A percentile compares a stretch with the other conserved stretches of the same genome.
Conservation (phyloP, 2,113 vertebrate species). For the Electrona antarctica region DNA sequence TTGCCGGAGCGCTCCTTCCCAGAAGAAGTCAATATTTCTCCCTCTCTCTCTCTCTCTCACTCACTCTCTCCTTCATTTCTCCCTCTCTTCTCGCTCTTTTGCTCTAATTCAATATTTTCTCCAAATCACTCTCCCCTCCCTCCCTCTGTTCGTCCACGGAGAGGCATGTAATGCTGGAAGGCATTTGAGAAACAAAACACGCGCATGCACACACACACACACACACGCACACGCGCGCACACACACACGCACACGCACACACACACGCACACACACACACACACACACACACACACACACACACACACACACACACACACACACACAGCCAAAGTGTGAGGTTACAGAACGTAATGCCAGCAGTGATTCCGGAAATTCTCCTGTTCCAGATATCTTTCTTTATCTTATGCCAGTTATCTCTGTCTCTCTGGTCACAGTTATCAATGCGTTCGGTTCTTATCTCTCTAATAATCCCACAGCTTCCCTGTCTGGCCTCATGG, state of each 20-base stretch:
- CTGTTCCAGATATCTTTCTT: neutral
- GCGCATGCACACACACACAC: constrained; percentile 3
- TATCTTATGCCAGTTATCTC: neutral
- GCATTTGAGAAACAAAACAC: constrained; percentile 19
- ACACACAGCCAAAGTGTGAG: too few relatives aligned
- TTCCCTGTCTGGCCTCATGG: too few relatives aligned
- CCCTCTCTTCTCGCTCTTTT: constrained; percentile 10
- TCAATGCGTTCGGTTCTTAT: too few relatives aligned
- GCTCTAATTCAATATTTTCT: constrained; percentile 39
- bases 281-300: too few relatives aligned
- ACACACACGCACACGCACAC: neutral
- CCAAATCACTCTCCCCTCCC: constrained; percentile 44
- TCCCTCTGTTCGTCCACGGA: too few relatives aligned
- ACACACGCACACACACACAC: too few relatives aligned
- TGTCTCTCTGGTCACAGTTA: neutral
- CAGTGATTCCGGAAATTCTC: neutral
- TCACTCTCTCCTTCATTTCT: neutral
- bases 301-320: too few relatives aligned
- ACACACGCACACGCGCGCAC: constrained; percentile 12
- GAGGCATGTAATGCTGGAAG: constrained; percentile 18
- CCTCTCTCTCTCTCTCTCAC: constrained; percentile 13
- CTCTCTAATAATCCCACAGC: too few relatives aligned
- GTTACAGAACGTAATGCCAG: too few relatives aligned
- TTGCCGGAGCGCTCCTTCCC: constrained; percentile 56
- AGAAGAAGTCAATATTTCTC: constrained; percentile 68